Conservation (phyloP, 30 jellyfish, hydroid and myxozoan genomes). For the Aurelia sp. region DNA sequence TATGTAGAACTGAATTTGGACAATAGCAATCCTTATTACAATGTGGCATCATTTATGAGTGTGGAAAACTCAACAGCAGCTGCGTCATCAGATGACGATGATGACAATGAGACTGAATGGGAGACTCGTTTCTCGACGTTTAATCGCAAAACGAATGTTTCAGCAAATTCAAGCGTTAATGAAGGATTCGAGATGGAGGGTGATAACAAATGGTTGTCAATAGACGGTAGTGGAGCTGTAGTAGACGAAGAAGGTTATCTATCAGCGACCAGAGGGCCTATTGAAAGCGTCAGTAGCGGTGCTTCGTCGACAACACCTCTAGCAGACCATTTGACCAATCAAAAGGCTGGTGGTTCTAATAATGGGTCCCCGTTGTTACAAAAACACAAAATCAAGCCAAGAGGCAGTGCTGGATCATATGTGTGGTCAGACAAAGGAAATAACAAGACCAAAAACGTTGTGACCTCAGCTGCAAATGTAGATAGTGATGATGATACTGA, state of each 20-base stretch:
- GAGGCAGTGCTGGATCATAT: background rate
- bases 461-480: background rate
- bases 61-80: slow-evolving; percentile 42
- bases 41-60: slow-evolving; percentile 94
- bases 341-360: background rate
- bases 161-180: background rate
- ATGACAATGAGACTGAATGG: slow-evolving; percentile 60
- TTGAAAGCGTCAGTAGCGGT: slow-evolving; percentile 18
- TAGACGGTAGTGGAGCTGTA: background rate
- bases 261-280: background rate
- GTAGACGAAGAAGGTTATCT: slow-evolving; percentile 7
- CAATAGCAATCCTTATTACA: slow-evolving; percentile 77
- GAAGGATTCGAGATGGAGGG: background rate
- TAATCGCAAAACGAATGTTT: background rate
- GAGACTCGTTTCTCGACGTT: slow-evolving; percentile 21
- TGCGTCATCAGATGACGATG: slow-evolving; percentile 34
- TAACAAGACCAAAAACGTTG: background rate
- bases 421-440: background rate
- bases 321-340: slow-evolving; percentile 8
- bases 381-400: background rate
- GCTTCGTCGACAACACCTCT: slow-evolving; percentile 45
- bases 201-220: background rate
- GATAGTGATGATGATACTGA: background rate
- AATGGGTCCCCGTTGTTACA: no score
- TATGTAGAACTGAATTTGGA: slow-evolving; percentile 85